Evolutionary conservation across 1,140 invertebrate genomes (phyloP), one percentile per base, ranked within the genome.

Genomic region (Tribolium madens): DNA sequence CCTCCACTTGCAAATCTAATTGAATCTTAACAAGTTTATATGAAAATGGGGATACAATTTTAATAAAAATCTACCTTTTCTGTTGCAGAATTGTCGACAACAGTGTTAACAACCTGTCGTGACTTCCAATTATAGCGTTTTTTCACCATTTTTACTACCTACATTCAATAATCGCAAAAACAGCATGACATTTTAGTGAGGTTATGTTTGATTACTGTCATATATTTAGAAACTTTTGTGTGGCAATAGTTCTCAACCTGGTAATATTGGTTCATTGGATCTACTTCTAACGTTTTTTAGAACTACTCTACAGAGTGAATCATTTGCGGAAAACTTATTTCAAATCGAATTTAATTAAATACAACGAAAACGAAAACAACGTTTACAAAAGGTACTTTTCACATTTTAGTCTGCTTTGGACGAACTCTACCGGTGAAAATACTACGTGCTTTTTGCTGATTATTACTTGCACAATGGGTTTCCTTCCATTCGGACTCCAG

Each of bases 81-180:
- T 3, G 91, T 89, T 75, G 87, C 81, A 0, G 90, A 89, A 85
- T 93, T 87, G 83, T 95, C 93, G 21, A 95, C 90, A 79, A 90
- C 88, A 3, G 92, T 91, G 79, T 92, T 87, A 1, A 89, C 87
- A 73, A 91, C 88, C 83, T 91, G 89, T 76, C 94, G 88, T 5
- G 93, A 92, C 86, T 93, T 94, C 85, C 90, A 92, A 86, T 97
- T 96, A 85, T 89, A 92, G 42, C 90, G 86, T 83, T 91, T 91
- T 85, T 83, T 84, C 12, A 68, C 68, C 82, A 83, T 83, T 77
- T 77, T 78, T 26, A 1, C 6, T 26, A 5, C 6, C 6, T 26
- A 26, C 6, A 4, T 21, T 0, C 21, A 26, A 1, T 4, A 26
- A 26, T 26, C 2, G 21, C 21, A 26, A 26, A 26, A 26, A 26